Evolutionary conservation across 1,140 invertebrate species (phyloP).

Genomic region (Drosophila funebris): DNA sequence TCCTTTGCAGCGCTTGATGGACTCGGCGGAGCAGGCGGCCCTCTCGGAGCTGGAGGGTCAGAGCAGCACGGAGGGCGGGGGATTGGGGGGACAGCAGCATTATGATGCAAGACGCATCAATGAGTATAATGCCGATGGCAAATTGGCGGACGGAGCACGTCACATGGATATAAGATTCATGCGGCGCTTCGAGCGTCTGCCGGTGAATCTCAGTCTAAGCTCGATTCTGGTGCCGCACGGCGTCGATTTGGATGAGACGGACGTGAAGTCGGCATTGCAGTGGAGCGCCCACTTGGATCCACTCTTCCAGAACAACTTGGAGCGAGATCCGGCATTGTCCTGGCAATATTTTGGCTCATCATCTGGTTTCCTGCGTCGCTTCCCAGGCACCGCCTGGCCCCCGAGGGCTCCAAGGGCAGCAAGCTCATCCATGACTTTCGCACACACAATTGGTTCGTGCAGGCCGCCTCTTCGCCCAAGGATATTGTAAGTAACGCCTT

Average conservation of each 20-base stretch:
- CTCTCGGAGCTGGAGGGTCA: conserved; percentile 86
- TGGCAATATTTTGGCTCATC: conserved; percentile 99
- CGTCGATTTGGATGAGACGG: conserved; percentile 89
- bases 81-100: conserved; percentile 84
- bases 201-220: conserved; percentile 93
- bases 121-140: conserved; percentile 88
- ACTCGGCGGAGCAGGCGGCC: conserved; percentile 93
- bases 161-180: conserved; percentile 88
- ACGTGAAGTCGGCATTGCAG: conserved; percentile 93
- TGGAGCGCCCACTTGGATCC: conserved; percentile 96
- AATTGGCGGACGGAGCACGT: conserved; percentile 87
- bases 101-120: conserved; percentile 90
- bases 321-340: conserved; percentile 94
- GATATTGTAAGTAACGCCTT: conserved; percentile 87
- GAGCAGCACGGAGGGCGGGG: conserved; percentile 41
- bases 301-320: conserved; percentile 95
- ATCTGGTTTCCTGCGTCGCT: conserved; percentile 95
- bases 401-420: conserved; percentile 86
- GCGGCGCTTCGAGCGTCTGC: conserved; percentile 91
- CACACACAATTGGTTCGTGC: conserved; percentile 95
- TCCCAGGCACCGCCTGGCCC: conserved; percentile 94
- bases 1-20: conserved; percentile 90
- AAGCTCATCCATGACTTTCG: conserved; percentile 94
- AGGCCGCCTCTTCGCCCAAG: conserved; percentile 97
- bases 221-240: conserved; percentile 95